These are phyloP conservation scores for Thomomys bottae DNA, from an alignment of 2,113 vertebrate species.

Conservation along the genomic window DNA sequence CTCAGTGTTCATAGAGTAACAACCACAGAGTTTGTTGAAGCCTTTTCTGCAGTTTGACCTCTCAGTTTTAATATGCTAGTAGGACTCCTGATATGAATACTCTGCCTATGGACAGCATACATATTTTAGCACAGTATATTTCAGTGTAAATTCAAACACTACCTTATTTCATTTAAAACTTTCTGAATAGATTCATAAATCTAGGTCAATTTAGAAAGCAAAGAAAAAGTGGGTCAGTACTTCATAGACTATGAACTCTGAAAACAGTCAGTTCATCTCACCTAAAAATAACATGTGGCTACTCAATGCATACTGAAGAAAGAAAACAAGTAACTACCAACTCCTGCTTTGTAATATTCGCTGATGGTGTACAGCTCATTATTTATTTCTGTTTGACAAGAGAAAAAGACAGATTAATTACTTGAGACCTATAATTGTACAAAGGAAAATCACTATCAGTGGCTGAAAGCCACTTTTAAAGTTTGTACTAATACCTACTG, in stretches of 20 bases:
- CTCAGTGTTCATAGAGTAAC: not conserved
- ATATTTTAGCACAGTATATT: not conserved
- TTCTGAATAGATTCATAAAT: slow-evolving; percentile 27
- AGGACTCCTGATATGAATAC: not conserved
- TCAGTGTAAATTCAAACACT: slow-evolving; percentile 30
- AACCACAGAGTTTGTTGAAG: not conserved
- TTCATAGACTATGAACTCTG: slow-evolving; percentile 35
- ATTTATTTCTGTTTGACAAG: not conserved
- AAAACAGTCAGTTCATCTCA: slow-evolving; percentile 37
- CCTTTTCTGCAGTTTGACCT: not conserved
- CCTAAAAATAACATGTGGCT: not conserved
- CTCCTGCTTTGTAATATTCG: not conserved
- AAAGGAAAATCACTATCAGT: slow-evolving; percentile 26
- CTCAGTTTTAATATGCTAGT: slow-evolving; percentile 8
- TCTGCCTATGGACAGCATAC: not conserved
- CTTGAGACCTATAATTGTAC: not conserved
- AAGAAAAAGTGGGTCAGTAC: slow-evolving; percentile 47
- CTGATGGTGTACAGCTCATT: not conserved
- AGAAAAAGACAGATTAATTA: not conserved
- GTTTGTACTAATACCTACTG: not conserved
- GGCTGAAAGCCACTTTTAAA: not conserved
- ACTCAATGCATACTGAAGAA: not conserved
- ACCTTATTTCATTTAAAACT: slow-evolving; percentile 22
- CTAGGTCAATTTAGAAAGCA: slow-evolving; percentile 15
- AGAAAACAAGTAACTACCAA: not conserved